Conservation (phyloP, 1,140 invertebrate species). For the Grapholita molesta region DNA sequence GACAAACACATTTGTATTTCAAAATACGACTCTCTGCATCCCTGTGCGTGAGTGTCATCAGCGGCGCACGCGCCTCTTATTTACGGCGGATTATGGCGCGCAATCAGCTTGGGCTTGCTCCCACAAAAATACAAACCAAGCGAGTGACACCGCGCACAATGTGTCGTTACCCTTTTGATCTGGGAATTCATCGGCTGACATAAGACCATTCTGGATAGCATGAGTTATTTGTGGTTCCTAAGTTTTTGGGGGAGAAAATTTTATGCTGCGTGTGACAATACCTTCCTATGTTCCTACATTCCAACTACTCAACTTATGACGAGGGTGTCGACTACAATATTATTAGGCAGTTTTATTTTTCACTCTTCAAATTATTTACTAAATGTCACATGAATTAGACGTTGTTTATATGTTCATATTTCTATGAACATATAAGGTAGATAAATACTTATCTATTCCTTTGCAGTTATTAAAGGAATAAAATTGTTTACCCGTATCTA, state of each 20-base stretch:
- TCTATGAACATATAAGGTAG: no score
- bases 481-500: not conserved
- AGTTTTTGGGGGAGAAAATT: no score
- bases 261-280: no score
- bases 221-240: not conserved
- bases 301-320: no score
- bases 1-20: conserved; percentile 12
- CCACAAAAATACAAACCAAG: conserved; percentile 34
- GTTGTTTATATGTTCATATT: not conserved
- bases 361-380: no score
- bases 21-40: conserved; percentile 33
- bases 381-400: no score
- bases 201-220: not conserved
- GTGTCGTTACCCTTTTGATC: conserved; percentile 33
- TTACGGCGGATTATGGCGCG: conserved; percentile 68
- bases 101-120: conserved; percentile 59
- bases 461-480: not conserved
- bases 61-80: conserved; percentile 66
- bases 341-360: no score
- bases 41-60: conserved; percentile 57
- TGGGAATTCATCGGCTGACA: conserved; percentile 15
- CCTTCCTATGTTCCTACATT: no score
- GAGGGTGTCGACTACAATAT: no score
- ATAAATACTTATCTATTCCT: not conserved
- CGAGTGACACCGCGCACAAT: conserved; percentile 32